Base-by-base conservation (phyloP, 2,113 vertebrate species). In the Myanophis thanlyinensis region DNA sequence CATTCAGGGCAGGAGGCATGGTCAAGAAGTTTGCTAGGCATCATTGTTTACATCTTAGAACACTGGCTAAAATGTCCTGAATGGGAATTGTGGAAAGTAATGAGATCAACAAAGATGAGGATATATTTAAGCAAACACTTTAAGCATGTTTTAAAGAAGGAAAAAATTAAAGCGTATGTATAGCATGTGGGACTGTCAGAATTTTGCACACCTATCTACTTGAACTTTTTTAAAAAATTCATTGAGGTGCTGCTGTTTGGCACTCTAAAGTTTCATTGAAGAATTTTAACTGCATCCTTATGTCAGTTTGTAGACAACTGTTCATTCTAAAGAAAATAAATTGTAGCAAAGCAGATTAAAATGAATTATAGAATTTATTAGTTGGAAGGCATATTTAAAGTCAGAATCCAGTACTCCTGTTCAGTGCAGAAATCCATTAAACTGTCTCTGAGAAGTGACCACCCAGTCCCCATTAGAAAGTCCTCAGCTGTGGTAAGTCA, bases 21-120 rank as follows among this genome's bases (percentile, higher is more conserved):
- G 23, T 53, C 23, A 51, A 8, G 25, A 44, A 35, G 18, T 52
- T 53, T 47, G 2, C 46, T 89, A 15, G 30, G 35, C 93, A 91
- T 94, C 94, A 51, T 89, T 95, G 91, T 93, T 93, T 94, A 93
- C 94, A 94, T 53, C 56, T 53, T 44, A 30, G 11, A n/a, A n/a
- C 40, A 18, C 11, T 85, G 40, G 3, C 13, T 59, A 94, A 92
- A 88, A 95, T 97, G 93, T 85, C 73, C 92, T 94, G 93, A 91
- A 92, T 3, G 44, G 52, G 30, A 15, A 47, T 35, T 85, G 30
- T 15, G 59, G 46, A 10, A 89, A 30, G 56, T 94, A 95, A 91
- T 87, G 94, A 91, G 48, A 59, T 67, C n/a, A 73, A 44, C 18
- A 59, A 92, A 49, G 22, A 80, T 46, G 8, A 2, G 5, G 49